Base-by-base conservation (phyloP, 2,113 vertebrate species). In the Cyanistes caeruleus region DNA sequence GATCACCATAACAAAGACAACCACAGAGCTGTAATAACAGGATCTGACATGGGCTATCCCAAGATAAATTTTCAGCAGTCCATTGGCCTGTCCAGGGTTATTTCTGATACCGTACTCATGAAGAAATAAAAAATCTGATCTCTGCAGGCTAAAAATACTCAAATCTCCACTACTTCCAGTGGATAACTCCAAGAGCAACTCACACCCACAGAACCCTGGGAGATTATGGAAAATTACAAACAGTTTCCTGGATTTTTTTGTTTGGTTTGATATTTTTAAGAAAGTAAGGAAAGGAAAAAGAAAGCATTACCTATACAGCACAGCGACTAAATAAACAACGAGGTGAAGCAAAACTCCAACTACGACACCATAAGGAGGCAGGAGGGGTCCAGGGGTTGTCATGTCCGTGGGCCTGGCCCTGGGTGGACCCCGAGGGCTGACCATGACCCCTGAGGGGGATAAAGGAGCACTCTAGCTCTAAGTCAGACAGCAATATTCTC, bases 241-340 rank as follows among this genome's bases (percentile, higher is more conserved):
- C 17, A 31, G 25, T 25, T 83, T 39, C 17, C 15, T 14, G 9
- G 27, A 23, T 2, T 53, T 60, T 88, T 59, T 39, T 14, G 5
- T 31, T 55, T 23, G 12, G 19, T 49, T 39, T 11, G 7, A 7
- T 58, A 81, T 73, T 52, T 68, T 67, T 37, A 6, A 55, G 25
- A 44, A 84, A 85, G 24, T 23, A 65, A 91, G 39, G 41, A 88
- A 82, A 90, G 25, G 44, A 84, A 87, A 94, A 75, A 87, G 80
- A 82, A 94, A 87, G 62, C 79, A 97, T 98, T 98, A 98, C 98
- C 97, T 98, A 97, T 96, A 96, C 8, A 98, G 87, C 79, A 97
- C 72, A 95, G 94, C n/a, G 6, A 97, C 82, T 90, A 97, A 83
- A 96, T 97, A 97, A 78, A 97, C 84, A 96, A 96, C 15, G 95